phyloP scores from a whole-genome alignment of 92 coral and sea anemone species.

The Montipora capitata region DNA sequence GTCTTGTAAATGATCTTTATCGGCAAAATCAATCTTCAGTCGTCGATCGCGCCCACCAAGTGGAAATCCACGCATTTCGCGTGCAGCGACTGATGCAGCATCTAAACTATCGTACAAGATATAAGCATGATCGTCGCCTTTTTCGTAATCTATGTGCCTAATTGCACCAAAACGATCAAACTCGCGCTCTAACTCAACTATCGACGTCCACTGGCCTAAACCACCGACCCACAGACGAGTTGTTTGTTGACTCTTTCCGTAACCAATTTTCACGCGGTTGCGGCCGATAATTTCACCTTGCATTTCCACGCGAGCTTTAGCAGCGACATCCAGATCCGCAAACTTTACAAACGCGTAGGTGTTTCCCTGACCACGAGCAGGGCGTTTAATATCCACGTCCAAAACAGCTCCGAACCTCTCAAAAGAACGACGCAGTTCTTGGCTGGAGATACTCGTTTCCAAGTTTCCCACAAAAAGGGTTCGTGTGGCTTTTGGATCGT shows the following conservation, averaged over 20 bases:
- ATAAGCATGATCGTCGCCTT: constrained; percentile 98
- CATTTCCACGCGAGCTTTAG: constrained; percentile 95
- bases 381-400: constrained; percentile 99
- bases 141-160: constrained; percentile 96
- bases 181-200: constrained; percentile 96
- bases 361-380: constrained; percentile 99
- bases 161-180: constrained; percentile 99
- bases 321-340: constrained; percentile 99
- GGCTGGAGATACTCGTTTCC: constrained; percentile 97
- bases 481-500: constrained; percentile 99
- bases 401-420: constrained; percentile 98
- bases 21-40: constrained; percentile 99
- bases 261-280: constrained; percentile 98
- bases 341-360: constrained; percentile 99
- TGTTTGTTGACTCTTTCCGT: constrained; percentile 99
- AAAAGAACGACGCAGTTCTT: constrained; percentile 95
- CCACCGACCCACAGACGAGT: constrained; percentile 99
- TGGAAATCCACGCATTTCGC: constrained; percentile 99
- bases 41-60: constrained; percentile 94
- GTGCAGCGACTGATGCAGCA: constrained; percentile 99
- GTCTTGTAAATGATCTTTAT: constrained; percentile 96
- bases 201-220: constrained; percentile 97
- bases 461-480: constrained; percentile 99
- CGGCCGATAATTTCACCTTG: constrained; percentile 97
- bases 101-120: constrained; percentile 99